phyloP scores from a whole-genome alignment of 2,888 invertebrate genomes.

The Torymus tubicola region DNA sequence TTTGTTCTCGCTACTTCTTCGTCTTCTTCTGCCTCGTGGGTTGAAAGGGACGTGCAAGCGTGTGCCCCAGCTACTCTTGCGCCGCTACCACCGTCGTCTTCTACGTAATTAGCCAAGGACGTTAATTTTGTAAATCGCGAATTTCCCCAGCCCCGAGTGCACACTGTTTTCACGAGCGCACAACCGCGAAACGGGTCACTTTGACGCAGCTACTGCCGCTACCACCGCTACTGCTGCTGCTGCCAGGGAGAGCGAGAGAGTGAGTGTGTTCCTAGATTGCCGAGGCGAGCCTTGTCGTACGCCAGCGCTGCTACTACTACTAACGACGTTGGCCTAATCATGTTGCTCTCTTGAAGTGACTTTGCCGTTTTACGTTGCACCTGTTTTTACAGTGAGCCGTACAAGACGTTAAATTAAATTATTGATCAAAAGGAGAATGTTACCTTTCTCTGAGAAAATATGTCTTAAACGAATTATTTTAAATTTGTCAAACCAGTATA shows the following conservation, averaged over 20 bases:
- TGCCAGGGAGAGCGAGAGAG: not conserved
- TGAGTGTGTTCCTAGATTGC: no score
- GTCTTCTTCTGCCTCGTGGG: not conserved
- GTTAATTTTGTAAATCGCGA: slow-evolving; percentile 50
- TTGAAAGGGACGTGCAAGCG: not conserved
- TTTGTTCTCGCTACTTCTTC: slow-evolving; percentile 33
- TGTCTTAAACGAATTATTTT: no score
- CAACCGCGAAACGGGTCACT: slow-evolving; percentile 54
- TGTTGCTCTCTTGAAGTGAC: slow-evolving; percentile 11
- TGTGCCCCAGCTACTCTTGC: not conserved
- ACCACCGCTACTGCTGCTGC: slow-evolving; percentile 23
- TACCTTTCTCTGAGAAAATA: no score
- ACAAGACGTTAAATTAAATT: no score
- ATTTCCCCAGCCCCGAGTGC: slow-evolving; percentile 1
- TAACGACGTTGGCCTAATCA: slow-evolving; percentile 28
- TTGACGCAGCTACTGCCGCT: slow-evolving; percentile 36
- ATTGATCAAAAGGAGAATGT: no score
- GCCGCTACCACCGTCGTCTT: slow-evolving; percentile 9
- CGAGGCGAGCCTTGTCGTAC: no score
- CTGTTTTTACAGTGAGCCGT: not conserved
- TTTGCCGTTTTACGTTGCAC: not conserved
- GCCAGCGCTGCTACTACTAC: no score
- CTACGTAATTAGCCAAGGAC: slow-evolving; percentile 48
- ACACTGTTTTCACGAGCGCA: slow-evolving; percentile 26
- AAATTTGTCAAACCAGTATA: no score